A percentile compares a stretch with the other conserved stretches of the same genome.
These are phyloP conservation scores for Himalopsyche kuldschensis DNA, from an alignment of 2,888 invertebrate species.

Conservation along the genomic window DNA sequence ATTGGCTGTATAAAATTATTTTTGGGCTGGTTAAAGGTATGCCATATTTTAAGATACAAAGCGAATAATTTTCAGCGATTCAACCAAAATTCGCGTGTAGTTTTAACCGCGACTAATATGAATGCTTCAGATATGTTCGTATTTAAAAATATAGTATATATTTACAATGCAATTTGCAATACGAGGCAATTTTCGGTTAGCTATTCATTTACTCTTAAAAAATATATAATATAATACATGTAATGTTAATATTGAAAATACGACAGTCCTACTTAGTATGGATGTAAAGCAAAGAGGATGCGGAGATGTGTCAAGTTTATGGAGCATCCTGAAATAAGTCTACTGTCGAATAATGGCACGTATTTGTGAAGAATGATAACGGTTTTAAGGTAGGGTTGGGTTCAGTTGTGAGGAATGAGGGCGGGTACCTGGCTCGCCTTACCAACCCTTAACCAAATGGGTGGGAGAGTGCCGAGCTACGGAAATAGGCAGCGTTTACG, in stretches of 20 bases:
- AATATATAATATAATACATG: too few relatives aligned
- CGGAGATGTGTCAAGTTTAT: neutral
- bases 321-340: neutral
- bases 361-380: slow-evolving; percentile 4
- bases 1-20: too few relatives aligned
- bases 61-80: too few relatives aligned
- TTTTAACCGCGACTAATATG: too few relatives aligned
- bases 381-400: neutral
- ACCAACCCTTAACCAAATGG: neutral
- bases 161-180: too few relatives aligned
- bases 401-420: neutral
- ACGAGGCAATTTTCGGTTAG: too few relatives aligned
- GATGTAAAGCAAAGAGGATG: neutral
- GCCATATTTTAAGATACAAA: too few relatives aligned
- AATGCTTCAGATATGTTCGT: too few relatives aligned
- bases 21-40: too few relatives aligned
- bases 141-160: too few relatives aligned
- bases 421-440: neutral
- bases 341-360: slow-evolving; percentile 6
- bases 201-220: too few relatives aligned
- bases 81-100: too few relatives aligned
- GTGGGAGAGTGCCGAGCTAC: neutral
- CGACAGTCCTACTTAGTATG: neutral
- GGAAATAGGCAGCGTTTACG: neutral
- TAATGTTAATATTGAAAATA: neutral